Evolutionary conservation across 2,113 vertebrate genomes (phyloP), one percentile per base, ranked within the genome.

Genomic region (Pseudorasbora parva): DNA sequence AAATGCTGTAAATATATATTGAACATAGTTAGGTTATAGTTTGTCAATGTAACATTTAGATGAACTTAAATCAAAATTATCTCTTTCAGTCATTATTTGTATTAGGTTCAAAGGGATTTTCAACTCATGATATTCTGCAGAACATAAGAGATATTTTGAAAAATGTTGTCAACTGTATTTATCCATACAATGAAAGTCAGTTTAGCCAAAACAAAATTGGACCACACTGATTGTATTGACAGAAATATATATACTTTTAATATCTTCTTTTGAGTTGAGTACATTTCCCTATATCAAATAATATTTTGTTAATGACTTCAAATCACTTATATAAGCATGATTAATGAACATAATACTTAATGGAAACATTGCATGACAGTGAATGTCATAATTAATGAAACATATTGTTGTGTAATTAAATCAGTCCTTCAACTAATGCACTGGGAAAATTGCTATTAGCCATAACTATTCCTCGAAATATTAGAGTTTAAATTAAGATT

Each of bases 301-400:
- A 56, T 76, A 1, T 83, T 45, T 7, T 68, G 15, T 69, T 75
- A 75, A 74, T 80, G 64, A 68, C 21, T 27, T 1, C 21, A 73
- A 27, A 25, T 23, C 47, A 64, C 15, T 83, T n/a, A 75, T 25
- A 84, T 84, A 57, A 56, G 33, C 47, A 81, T 69, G 27, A 57
- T 73, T 84, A 64, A 82, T 82, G 30, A 68, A 86, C 68, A 68
- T 45, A 51, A 86, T 64, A 19, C 41, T 59, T 86, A 69, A 87
- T 76, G 15, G 51, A 86, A 75, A 66, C 47, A 71, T 64, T 74
- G 47, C 8, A 82, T 76, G 82, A 69, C 41, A 75, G 73, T 84
- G 45, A 87, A 33, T 86, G 74, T 75, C 17, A 71, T 84, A 76
- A 86, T 84, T 81, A 84, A 57, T 73, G 1, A 54, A 86, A 82